Evolutionary conservation across 2,797 vertebrate genomes (phyloP), one percentile per base, ranked within the genome.

Genomic region (Acestrorhynchus altus): DNA sequence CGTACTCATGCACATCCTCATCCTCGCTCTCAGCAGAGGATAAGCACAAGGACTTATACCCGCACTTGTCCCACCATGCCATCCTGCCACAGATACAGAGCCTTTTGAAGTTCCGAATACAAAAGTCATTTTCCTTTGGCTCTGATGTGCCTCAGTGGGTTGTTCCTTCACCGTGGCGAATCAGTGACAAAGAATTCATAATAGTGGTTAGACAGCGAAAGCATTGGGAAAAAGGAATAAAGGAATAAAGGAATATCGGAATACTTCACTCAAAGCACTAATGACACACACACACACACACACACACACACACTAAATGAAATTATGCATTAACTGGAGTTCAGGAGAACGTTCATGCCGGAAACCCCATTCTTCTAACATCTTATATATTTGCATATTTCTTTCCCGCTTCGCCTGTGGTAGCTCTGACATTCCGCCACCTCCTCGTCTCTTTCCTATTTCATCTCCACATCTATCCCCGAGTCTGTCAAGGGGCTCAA

Each of bases 11-110:
- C 0, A 91, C 89, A 1, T 92, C 92, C 1, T 91, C 91, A 11
- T 85, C 91, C 24, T 90, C 91, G 5, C 95, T 96, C 74, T 94
- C 94, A 40, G 90, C 92, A 1, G 89, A 89, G 22, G 89, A 92
- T 74, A 98, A 90, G 81, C 95, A 94, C 44, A 57, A 83, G 7
- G 96, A 96, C 13, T 80, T 93, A 83, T 98, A 99, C 54, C 92
- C 83, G 60, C 89, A 93, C 5, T 94, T 94, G 76, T 95, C 89
- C 97, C 96, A 99, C 96, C 94, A 96, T 6, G 93, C 94, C 92
- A 95, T 90, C 85, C 97, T 98, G 84, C 73, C 85, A 63, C 5
- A 70, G 40, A 80, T 15, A 75, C 44, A 76, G 20, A 75, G 1
- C n/a, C 11, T 11, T 52, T 59, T 26, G 24, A 59, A 22, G 40